Base-by-base conservation (phyloP, 2,888 invertebrate species). In the Gymnoscelis rufifasciata region DNA sequence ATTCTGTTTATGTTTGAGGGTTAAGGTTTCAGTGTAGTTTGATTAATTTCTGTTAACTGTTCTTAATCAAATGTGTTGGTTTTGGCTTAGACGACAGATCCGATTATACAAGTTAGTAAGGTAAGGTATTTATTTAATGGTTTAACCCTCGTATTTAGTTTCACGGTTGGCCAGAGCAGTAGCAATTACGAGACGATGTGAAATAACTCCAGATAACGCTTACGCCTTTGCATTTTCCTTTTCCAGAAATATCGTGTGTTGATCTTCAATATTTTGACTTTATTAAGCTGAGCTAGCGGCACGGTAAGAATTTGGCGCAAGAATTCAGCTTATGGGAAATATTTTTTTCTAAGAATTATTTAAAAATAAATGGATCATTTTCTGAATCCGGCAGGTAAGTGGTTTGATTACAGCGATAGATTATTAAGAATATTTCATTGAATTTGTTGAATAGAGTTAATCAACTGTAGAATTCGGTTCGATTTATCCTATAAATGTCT, bases 381-480 rank as follows among this genome's bases (percentile, higher is more conserved):
- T 19, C 23, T 15, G 14, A 48, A 37, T 36, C 28, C 13, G 31
- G 23, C 23, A 28, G 33, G 38, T 33, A 30, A 23, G 28, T 26
- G 44, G 37, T 33, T 44, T 28, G 29, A 42, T 50, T 45, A 33
- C 33, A 33, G 19, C 40, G 30, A 29, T 38, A 42, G 23, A 38
- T 44, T 11, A 19, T 27, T 14, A 35, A 38, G 41, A 41, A 41
- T 44, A 49, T 33, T 44, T 40, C 12, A 44, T 43, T 29, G 29
- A 29, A 12, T 29, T n/a, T n/a, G 26, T 23, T 44, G 49, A 50
- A 50, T 45, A 10, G 33, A 41, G 38, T 41, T 45, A 45, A 50
- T 45, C 41, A 50, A 38, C 41, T 42, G 33, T 31, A 5, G 38
- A 41, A 42, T 44, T 11, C 27, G 27, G 37, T 49, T 40, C 5